Percentiles rank a stretch among this genome's conserved stretches.
Conservation (phyloP, 1,140 invertebrate genomes). For the Bombus breviceps region DNA sequence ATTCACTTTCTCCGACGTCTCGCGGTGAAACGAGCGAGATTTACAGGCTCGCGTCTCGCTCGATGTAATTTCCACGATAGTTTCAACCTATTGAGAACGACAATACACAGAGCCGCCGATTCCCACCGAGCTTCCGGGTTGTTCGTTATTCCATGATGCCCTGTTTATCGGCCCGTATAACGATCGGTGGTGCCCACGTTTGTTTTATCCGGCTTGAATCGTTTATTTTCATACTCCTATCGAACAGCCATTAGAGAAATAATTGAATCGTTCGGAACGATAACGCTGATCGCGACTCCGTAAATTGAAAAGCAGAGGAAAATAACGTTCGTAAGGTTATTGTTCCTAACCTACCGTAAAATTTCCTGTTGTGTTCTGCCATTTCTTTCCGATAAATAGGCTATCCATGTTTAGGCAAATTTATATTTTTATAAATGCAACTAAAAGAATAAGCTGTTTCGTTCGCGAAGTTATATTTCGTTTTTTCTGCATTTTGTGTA, state of each 20-base stretch:
- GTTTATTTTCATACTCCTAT: not conserved
- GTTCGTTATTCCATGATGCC: not conserved
- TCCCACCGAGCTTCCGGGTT: slow-evolving; percentile 24
- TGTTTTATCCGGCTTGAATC: not conserved
- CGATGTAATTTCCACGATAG: slow-evolving; percentile 63
- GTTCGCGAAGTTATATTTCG: too few relatives aligned
- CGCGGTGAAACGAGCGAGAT: slow-evolving; percentile 60
- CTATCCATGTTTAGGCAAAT: too few relatives aligned
- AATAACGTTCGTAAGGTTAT: too few relatives aligned
- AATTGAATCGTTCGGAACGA: not conserved
- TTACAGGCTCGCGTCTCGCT: slow-evolving; percentile 64
- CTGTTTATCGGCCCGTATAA: slow-evolving; percentile 9
- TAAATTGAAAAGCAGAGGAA: too few relatives aligned
- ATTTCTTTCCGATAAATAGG: too few relatives aligned
- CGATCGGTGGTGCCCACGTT: not conserved
- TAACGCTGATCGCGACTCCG: too few relatives aligned
- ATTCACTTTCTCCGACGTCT: slow-evolving; percentile 75
- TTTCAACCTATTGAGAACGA: slow-evolving; percentile 39
- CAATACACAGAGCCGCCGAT: slow-evolving; percentile 24
- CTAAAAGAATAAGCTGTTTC: not conserved
- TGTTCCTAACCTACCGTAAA: too few relatives aligned
- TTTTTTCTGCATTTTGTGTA: too few relatives aligned
- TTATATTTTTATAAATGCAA: too few relatives aligned
- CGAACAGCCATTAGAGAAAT: not conserved
- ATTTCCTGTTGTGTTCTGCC: too few relatives aligned